Base-by-base conservation (phyloP, 2,888 invertebrate genomes). In the Lepidocyrtoides sp. region DNA sequence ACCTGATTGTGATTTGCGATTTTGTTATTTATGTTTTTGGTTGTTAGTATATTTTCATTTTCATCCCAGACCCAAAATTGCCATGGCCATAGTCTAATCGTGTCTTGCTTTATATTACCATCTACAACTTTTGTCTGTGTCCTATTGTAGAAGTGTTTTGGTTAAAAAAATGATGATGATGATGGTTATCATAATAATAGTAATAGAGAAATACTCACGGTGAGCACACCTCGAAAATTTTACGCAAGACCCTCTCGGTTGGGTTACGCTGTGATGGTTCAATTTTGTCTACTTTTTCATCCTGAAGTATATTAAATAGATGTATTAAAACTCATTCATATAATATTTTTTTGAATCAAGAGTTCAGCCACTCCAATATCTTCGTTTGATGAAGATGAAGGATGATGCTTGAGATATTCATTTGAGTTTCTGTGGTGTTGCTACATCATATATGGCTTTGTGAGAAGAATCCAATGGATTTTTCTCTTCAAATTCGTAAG, bases 301-400 rank as follows among this genome's bases (percentile, higher is more conserved):
- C 12, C 8, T 32, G n/a, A 32, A 26, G 26, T 75, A 77, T n/a
- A 23, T n/a, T 14, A 20, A 3, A 36, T 63, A 44, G 1, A 2
- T 10, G 12, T 48, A 48, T 77, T 54, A 77, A 77, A 29, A 54
- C 32, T 66, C 48, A 66, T 60, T 83, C 29, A 63, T 48, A 26
- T 17, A 1, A 20, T 81, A 60, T 41, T 79, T 23, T n/a, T 81
- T 57, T 41, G 81, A 32, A 57, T 81, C 60, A 82, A 63, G 63
- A 82, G 82, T 82, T 63, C 82, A 82, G 82, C 82, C 82, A 66
- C 63, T 63, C 63, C 63, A 84, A 66, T 69, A 41, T 81, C n/a
- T 60, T 41, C 29, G n/a, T 75, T 14, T 72, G 69, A 10, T 41
- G 48, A 36, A 26, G 32, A 77, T 51, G 77, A 77, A 51, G 77